phyloP scores from a whole-genome alignment of 30 jellyfish, hydroid and myxozoan species.

The Aurelia sp. region DNA sequence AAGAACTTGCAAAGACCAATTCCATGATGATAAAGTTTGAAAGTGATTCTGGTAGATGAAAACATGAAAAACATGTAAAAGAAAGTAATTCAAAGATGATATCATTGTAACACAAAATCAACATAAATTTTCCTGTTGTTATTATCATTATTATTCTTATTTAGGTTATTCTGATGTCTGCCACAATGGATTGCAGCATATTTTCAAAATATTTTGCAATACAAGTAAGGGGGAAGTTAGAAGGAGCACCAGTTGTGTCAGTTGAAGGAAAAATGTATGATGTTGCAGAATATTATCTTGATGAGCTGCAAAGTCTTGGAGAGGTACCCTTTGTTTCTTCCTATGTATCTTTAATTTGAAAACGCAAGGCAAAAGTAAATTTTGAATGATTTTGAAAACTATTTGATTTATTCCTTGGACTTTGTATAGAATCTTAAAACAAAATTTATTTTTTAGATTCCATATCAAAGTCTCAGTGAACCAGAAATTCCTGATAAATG shows the following conservation, averaged over 20 bases:
- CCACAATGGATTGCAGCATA: conserved; percentile 92
- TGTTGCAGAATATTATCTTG: conserved; percentile 80
- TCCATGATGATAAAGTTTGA: not conserved
- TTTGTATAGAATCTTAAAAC: not conserved
- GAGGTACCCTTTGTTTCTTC: conserved; percentile 44
- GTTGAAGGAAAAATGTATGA: conserved; percentile 90
- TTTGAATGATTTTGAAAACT: not conserved
- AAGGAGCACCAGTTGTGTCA: conserved; percentile 93
- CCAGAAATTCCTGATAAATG: conserved; percentile 80
- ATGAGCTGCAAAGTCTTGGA: conserved; percentile 61
- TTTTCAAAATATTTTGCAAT: conserved; percentile 88
- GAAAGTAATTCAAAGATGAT: too few relatives aligned
- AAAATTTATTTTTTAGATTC: conserved; percentile 44
- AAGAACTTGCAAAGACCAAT: too few relatives aligned
- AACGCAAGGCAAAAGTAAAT: not conserved
- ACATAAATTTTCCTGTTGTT: not conserved
- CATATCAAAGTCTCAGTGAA: conserved; percentile 64
- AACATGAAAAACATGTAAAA: too few relatives aligned
- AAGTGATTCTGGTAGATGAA: not conserved
- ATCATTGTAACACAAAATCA: too few relatives aligned
- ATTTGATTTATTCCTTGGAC: not conserved
- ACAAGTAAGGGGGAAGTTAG: conserved; percentile 73
- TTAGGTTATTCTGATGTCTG: conserved; percentile 99
- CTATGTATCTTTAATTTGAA: too few relatives aligned
- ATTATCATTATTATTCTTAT: not conserved